Evolutionary conservation across 2,113 vertebrate genomes (phyloP), one percentile per base, ranked within the genome.

Genomic region (Raja brachyura): DNA sequence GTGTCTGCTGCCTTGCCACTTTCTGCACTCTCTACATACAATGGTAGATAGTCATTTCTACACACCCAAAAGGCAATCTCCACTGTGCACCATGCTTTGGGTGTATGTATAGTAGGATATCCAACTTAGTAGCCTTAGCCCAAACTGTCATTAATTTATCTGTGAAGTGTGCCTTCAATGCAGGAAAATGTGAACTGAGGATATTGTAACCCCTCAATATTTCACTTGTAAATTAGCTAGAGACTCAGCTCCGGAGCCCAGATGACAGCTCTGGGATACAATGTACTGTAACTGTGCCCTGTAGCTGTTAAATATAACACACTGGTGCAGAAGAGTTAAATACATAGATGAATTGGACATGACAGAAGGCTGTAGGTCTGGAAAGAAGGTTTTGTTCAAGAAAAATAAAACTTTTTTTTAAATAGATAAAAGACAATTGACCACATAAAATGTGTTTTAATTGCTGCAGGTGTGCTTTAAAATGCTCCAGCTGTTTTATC

Each of bases 381-480:
- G 83, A 88, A 88, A 88, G 59, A 88, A 16, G n/a, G 28, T 88
- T 83, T 13, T 10, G 59, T 83, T 83, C 54, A 83, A 56, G 22
- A 25, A 81, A 83, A 83, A 28, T 56, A 83, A 4, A 0, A 73
- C 78, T 4, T 59, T 88, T 28, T n/a, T 88, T n/a, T 28, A 66
- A 92, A 48, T 63, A 73, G 90, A 73, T 73, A 92, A 73, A 92
- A 92, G 66, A 70, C 66, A 92, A 92, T 48, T 54, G 63, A 48
- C 90, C 18, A 68, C 31, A 92, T 73, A 54, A 73, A 48, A 39
- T 54, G n/a, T 73, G 28, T 54, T 92, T 92, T 92, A 92, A 92
- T 74, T 48, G 33, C 90, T 73, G 90, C 90, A 92, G 90, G 88
- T 90, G 88, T 90, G 70, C 88, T 70, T 90, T 90, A 90, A 70